Evolutionary conservation across 2,888 invertebrate species (phyloP).

Genomic region (Calliphora vomitoria): DNA sequence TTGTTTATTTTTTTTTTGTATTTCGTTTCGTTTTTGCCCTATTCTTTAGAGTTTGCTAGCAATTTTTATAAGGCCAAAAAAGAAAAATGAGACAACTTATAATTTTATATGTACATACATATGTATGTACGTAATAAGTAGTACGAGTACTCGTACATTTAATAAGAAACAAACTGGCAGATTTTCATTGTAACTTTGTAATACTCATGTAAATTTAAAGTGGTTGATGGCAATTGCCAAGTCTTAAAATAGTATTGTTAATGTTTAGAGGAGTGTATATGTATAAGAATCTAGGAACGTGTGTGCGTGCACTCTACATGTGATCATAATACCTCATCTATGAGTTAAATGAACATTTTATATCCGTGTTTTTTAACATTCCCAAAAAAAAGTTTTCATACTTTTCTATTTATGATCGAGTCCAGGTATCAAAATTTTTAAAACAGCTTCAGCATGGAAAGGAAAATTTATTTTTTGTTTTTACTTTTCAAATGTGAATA

Average conservation of each 20-base stretch:
- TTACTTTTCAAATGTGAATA: too few species aligned
- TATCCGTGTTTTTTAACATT: too few species aligned
- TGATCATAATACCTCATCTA: too few species aligned
- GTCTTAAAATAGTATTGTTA: background rate
- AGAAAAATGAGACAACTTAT: slow-evolving; percentile 38
- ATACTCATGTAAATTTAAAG: slow-evolving; percentile 23
- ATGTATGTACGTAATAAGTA: background rate
- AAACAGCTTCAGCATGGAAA: too few species aligned
- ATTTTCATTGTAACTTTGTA: slow-evolving; percentile 11
- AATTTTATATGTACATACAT: background rate
- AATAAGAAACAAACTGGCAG: slow-evolving; percentile 18
- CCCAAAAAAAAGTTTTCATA: too few species aligned
- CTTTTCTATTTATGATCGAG: too few species aligned
- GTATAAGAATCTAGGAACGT: background rate
- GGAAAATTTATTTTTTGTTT: too few species aligned
- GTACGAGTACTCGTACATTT: slow-evolving; percentile 1
- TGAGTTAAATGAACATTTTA: too few species aligned
- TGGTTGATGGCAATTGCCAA: background rate
- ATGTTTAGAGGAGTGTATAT: background rate
- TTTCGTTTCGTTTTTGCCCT: background rate
- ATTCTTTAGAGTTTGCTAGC: background rate
- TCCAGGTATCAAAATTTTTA: too few species aligned
- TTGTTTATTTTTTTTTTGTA: too few species aligned
- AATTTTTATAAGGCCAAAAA: slow-evolving; percentile 8
- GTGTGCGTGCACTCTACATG: too few species aligned